phyloP scores from a whole-genome alignment of 2,888 invertebrate genomes.

The Muscina levida region DNA sequence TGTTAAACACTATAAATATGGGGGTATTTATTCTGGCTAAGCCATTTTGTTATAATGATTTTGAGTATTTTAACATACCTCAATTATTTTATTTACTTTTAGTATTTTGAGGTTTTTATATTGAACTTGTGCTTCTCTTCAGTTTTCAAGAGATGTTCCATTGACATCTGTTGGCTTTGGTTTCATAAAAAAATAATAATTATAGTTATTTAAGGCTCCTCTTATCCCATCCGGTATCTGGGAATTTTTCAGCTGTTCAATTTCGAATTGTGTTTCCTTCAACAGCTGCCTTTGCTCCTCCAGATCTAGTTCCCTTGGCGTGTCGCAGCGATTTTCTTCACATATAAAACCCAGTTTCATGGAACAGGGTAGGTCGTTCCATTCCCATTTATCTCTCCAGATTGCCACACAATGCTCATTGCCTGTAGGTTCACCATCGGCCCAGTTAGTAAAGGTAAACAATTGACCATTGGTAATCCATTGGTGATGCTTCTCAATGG shows the following conservation, averaged over 20 bases:
- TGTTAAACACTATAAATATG: too few relatives aligned
- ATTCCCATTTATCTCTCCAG: neutral
- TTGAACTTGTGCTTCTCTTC: too few relatives aligned
- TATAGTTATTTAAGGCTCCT: too few relatives aligned
- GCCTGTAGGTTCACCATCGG: neutral
- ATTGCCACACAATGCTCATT: constrained; percentile 6
- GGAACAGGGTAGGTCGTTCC: neutral
- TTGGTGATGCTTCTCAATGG: too few relatives aligned
- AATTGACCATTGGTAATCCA: neutral
- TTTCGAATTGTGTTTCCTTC: neutral
- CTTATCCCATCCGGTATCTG: too few relatives aligned
- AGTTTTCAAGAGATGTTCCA: neutral
- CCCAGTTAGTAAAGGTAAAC: neutral
- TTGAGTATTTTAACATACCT: too few relatives aligned
- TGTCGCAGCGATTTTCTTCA: neutral
- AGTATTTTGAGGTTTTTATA: too few relatives aligned
- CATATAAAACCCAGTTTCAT: neutral
- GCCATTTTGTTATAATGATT: too few relatives aligned
- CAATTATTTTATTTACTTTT: too few relatives aligned
- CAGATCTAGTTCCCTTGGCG: neutral
- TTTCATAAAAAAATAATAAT: too few relatives aligned
- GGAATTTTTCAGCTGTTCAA: too few relatives aligned
- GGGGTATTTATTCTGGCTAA: too few relatives aligned
- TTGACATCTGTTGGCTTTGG: neutral
- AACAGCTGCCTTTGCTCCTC: neutral